Conservation (phyloP, 2,113 vertebrate species). For the Nannobrachium achirus region DNA sequence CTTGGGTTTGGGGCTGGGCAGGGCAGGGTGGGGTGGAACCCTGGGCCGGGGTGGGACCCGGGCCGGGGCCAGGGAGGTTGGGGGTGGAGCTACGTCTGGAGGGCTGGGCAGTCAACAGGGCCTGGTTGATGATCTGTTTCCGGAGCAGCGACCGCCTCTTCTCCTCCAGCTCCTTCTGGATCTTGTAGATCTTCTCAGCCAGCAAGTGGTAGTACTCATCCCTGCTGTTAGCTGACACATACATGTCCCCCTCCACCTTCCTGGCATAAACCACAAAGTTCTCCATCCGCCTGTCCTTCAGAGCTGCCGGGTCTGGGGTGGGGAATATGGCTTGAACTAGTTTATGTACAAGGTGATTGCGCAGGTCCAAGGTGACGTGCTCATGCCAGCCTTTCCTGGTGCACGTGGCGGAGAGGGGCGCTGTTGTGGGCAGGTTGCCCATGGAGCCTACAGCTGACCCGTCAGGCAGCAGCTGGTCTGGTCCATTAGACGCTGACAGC, state of each 20-base stretch:
- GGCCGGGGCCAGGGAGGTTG: conserved; percentile 84
- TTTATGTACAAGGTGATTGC: conserved; percentile 98
- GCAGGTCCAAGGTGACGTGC: conserved; percentile 98
- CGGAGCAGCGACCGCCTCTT: conserved; percentile 94
- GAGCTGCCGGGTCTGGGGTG: conserved; percentile 95
- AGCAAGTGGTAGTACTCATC: conserved; percentile 98
- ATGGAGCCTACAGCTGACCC: conserved; percentile 85
- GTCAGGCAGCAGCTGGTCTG: conserved; percentile 91
- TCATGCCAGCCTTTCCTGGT: conserved; percentile 98
- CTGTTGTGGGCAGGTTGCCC: conserved; percentile 89
- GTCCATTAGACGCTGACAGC: no score
- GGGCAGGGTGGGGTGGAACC: conserved; percentile 83
- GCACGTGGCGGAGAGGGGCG: conserved; percentile 89
- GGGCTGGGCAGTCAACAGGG: conserved; percentile 86
- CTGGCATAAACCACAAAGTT: conserved; percentile 97
- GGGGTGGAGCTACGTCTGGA: conserved; percentile 90
- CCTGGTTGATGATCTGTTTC: conserved; percentile 93
- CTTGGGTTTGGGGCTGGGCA: conserved; percentile 86
- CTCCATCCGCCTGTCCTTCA: conserved; percentile 98
- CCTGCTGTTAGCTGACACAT: conserved; percentile 97
- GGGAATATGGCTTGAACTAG: conserved; percentile 99
- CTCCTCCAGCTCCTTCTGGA: conserved; percentile 98
- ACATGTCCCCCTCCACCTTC: conserved; percentile 99
- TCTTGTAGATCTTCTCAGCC: conserved; percentile 99
- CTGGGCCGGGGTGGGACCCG: conserved; percentile 82